Conservation (phyloP, 2,888 invertebrate species). For the Elegia similella region DNA sequence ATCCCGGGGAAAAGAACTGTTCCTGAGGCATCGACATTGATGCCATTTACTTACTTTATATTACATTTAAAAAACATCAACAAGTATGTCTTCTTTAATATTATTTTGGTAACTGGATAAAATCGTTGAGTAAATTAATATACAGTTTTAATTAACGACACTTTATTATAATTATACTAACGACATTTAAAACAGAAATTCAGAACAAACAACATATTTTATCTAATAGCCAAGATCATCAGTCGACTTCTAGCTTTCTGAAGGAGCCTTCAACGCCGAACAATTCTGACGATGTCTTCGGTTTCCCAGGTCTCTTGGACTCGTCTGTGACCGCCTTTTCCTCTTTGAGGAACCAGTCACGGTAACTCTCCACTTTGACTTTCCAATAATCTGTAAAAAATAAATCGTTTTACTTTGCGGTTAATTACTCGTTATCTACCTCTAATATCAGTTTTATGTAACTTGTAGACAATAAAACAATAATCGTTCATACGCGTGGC, state of each 20-base stretch:
- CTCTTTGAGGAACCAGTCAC: slow-evolving; percentile 72
- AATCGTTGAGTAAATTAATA: too few species aligned
- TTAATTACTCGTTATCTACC: neutral
- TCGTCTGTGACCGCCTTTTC: slow-evolving; percentile 72
- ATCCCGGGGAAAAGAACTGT: too few species aligned
- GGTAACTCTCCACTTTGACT: slow-evolving; percentile 66
- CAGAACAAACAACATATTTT: neutral
- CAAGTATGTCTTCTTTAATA: too few species aligned
- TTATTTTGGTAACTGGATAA: too few species aligned
- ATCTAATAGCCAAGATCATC: slow-evolving; percentile 14
- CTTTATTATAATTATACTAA: too few species aligned
- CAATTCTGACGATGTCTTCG: slow-evolving; percentile 52
- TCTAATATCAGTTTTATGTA: too few species aligned
- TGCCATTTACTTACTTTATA: too few species aligned
- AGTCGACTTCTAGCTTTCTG: slow-evolving; percentile 75
- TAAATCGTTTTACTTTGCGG: neutral
- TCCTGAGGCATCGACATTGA: too few species aligned
- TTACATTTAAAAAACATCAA: too few species aligned
- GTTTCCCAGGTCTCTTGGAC: slow-evolving; percentile 68
- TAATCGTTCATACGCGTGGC: too few species aligned
- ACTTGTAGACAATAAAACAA: too few species aligned
- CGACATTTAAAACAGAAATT: neutral
- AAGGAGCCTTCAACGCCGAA: slow-evolving; percentile 81
- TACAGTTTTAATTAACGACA: neutral
- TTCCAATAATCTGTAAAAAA: slow-evolving; percentile 49